Conservation (phyloP, 2,113 vertebrate genomes). For the Catharus minimus region DNA sequence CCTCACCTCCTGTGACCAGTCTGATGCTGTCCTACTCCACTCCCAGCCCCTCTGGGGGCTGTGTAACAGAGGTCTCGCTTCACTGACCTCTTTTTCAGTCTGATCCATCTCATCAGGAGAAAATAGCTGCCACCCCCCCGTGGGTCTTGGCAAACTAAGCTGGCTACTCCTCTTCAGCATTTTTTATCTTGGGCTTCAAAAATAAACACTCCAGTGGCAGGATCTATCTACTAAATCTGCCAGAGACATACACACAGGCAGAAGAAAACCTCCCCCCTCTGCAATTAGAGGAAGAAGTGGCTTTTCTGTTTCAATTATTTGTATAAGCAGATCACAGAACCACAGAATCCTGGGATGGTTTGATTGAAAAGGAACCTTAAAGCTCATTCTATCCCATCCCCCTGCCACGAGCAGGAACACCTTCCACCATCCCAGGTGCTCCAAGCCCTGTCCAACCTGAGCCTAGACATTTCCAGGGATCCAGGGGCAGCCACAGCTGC, state of each 20-base stretch:
- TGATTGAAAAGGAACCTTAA: neutral
- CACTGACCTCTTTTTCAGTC: slow-evolving; percentile 12
- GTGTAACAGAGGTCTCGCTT: neutral
- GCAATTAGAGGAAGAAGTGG: neutral
- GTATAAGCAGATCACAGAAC: neutral
- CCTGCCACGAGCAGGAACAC: neutral
- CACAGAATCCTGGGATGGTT: neutral
- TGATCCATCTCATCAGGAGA: slow-evolving; percentile 9
- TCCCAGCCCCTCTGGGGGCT: neutral
- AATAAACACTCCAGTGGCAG: neutral
- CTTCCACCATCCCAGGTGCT: neutral
- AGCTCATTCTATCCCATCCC: fast-evolving
- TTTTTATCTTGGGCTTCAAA: slow-evolving; percentile 2
- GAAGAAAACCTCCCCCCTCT: neutral
- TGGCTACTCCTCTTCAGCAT: neutral
- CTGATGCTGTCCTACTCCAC: fast-evolving
- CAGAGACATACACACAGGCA: neutral
- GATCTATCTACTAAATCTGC: neutral
- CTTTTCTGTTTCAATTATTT: neutral
- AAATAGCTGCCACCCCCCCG: slow-evolving; percentile 7
- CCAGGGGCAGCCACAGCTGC: neutral
- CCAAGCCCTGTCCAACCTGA: fast-evolving
- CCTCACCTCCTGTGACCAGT: fast-evolving
- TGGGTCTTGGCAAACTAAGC: neutral
- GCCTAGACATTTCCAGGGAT: neutral